These are phyloP conservation scores for Nymphalis polychloros DNA, from an alignment of 2,888 invertebrate species.

Conservation along the genomic window DNA sequence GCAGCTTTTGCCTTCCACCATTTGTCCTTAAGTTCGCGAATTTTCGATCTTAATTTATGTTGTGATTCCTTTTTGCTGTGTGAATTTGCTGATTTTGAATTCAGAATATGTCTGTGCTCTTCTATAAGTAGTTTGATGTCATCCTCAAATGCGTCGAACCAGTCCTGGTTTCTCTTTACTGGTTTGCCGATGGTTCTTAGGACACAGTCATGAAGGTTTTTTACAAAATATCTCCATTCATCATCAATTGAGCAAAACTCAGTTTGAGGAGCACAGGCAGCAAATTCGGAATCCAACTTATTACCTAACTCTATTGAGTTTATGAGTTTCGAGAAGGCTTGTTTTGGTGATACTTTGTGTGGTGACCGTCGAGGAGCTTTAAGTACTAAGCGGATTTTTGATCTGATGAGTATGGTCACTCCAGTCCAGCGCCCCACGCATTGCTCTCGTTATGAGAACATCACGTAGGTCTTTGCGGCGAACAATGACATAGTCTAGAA, in stretches of 20 bases:
- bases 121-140: background rate
- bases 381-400: conserved; percentile 24
- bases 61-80: too few relatives aligned
- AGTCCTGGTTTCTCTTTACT: background rate
- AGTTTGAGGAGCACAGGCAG: background rate
- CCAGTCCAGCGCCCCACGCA: conserved; percentile 30
- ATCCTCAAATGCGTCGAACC: background rate
- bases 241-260: background rate
- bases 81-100: background rate
- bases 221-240: background rate
- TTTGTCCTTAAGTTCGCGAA: too few relatives aligned
- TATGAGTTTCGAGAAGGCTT: conserved; percentile 12
- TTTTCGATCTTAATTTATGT: too few relatives aligned
- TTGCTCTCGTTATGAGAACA: conserved; percentile 27
- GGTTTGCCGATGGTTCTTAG: background rate
- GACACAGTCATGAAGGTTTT: background rate
- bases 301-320: background rate
- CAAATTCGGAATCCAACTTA: background rate
- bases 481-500: conserved; percentile 36
- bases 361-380: conserved; percentile 21
- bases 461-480: conserved; percentile 21
- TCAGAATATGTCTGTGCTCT: background rate
- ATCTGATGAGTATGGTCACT: conserved; percentile 34
- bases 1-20: too few relatives aligned
- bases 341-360: conserved; percentile 18